Evolutionary conservation across 2,888 invertebrate species (phyloP).

Genomic region (Andrena hattorfiana): DNA sequence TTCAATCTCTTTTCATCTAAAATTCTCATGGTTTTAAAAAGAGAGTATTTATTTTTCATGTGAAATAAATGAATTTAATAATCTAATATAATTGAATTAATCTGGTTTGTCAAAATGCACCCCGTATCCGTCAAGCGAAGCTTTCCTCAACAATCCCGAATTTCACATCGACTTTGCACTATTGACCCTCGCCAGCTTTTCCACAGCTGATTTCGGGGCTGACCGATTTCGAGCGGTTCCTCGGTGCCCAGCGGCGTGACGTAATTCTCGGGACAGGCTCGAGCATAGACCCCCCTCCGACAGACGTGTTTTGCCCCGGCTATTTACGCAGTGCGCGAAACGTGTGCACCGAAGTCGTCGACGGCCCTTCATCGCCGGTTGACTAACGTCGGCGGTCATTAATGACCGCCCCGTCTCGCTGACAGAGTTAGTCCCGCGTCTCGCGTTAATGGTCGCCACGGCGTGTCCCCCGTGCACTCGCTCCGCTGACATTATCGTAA

Average conservation of each 20-base stretch:
- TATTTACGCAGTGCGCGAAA: slow-evolving; percentile 31
- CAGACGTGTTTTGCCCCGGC: neutral
- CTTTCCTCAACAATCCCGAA: too few species aligned
- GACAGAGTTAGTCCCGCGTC: slow-evolving; percentile 21
- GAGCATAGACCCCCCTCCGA: too few species aligned
- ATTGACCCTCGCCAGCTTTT: neutral
- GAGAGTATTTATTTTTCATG: too few species aligned
- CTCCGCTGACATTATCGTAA: slow-evolving; percentile 18
- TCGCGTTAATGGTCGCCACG: neutral
- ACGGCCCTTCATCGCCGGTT: neutral
- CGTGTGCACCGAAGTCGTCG: neutral
- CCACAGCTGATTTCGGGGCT: neutral
- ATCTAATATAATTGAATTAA: too few species aligned
- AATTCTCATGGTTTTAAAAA: too few species aligned
- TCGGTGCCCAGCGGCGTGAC: slow-evolving; percentile 16
- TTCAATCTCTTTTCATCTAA: too few species aligned
- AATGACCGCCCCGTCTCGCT: neutral
- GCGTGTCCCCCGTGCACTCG: neutral
- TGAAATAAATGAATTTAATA: too few species aligned
- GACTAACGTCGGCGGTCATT: neutral
- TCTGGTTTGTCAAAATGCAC: too few species aligned
- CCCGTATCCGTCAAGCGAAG: too few species aligned
- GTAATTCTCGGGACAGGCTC: neutral
- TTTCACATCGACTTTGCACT: too few species aligned
- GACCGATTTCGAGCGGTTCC: neutral